Conservation (phyloP, 2,888 invertebrate species). For the Julus scanicus region DNA sequence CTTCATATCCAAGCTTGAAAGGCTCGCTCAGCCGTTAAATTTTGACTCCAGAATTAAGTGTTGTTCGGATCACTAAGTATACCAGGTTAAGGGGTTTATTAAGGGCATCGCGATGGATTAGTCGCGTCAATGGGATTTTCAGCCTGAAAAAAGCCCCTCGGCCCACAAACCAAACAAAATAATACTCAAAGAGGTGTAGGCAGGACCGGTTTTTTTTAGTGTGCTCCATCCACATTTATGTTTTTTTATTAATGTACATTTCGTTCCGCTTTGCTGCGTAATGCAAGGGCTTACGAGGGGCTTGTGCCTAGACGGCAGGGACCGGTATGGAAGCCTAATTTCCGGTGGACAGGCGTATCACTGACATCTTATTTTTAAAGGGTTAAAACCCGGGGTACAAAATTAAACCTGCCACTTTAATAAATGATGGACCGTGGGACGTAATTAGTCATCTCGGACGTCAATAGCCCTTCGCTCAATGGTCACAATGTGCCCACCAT, state of each 20-base stretch:
- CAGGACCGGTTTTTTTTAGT: not conserved
- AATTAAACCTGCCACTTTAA: not conserved
- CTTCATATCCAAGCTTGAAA: not conserved
- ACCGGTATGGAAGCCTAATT: not conserved
- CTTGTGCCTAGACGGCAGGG: not conserved
- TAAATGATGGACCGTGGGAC: not conserved
- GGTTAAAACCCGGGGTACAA: not conserved
- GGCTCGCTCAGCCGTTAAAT: slow-evolving; percentile 1
- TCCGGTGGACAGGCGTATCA: slow-evolving; percentile 27
- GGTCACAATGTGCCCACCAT: not conserved
- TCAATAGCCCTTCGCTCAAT: not conserved
- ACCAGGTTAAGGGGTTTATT: slow-evolving; percentile 25
- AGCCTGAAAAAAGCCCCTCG: not conserved
- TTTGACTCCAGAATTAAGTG: slow-evolving; percentile 9
- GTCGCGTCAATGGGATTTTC: not conserved
- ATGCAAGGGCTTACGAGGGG: not conserved
- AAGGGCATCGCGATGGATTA: slow-evolving; percentile 21
- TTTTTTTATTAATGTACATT: not conserved
- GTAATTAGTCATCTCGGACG: slow-evolving; percentile 25
- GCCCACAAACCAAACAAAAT: slow-evolving; percentile 14
- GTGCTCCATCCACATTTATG: not conserved
- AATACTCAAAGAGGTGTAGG: not conserved
- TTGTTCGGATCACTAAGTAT: slow-evolving; percentile 15
- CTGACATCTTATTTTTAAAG: slow-evolving; percentile 4
- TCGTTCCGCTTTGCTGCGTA: not conserved